Percentiles rank a stretch among this genome's conserved stretches.
These are phyloP conservation scores for Anneissia japonica DNA, from an alignment of 35 echinoderm and acorn worm species.

Conservation along the genomic window DNA sequence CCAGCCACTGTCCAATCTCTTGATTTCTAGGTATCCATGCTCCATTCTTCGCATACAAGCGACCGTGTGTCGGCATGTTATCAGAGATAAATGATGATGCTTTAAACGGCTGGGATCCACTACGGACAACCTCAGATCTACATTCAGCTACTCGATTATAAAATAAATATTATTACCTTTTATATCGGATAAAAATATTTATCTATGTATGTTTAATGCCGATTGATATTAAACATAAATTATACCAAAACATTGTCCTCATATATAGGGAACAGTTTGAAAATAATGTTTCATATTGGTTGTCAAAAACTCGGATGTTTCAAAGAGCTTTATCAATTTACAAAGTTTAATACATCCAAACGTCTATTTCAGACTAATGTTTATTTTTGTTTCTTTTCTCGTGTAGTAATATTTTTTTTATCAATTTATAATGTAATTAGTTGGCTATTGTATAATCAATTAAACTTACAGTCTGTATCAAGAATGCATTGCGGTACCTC, in stretches of 20 bases:
- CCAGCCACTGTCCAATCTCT: not conserved
- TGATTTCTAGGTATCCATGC: not conserved
- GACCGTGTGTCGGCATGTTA: not conserved
- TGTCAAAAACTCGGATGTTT: too few species aligned
- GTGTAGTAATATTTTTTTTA: too few species aligned
- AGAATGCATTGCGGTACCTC: not conserved
- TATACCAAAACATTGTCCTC: not conserved
- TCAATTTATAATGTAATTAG: too few species aligned
- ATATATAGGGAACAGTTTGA: too few species aligned
- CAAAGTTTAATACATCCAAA: too few species aligned
- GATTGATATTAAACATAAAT: not conserved
- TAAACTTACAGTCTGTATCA: not conserved
- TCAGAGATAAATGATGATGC: not conserved
- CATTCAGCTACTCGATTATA: not conserved
- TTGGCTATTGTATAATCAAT: too few species aligned
- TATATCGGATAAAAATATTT: too few species aligned
- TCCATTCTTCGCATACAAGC: not conserved
- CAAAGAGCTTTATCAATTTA: too few species aligned
- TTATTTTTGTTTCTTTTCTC: too few species aligned
- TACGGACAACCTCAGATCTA: not conserved
- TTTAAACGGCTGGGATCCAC: not conserved
- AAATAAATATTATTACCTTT: too few species aligned
- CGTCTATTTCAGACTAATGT: too few species aligned
- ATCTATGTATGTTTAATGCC: too few species aligned
- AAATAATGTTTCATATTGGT: not conserved